Evolutionary conservation across 2,113 vertebrate species (phyloP).

Genomic region (Puntigrus tetrazona): DNA sequence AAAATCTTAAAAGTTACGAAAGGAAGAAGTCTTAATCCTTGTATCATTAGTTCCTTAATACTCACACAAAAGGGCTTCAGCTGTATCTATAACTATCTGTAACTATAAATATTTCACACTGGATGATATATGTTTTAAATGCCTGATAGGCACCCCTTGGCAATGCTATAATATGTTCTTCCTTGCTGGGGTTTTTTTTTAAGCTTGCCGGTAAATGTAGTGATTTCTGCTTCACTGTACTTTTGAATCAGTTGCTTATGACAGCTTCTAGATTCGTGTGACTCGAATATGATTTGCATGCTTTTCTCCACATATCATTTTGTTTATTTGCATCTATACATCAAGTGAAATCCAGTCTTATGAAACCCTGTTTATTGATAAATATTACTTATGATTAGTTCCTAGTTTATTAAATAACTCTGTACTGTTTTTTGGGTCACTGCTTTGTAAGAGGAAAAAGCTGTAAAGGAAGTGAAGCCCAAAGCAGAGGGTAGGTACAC

Average conservation of each 20-base stretch:
- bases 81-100: not conserved
- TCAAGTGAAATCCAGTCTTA: not conserved
- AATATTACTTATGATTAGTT: not conserved
- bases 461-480: constrained; percentile 36
- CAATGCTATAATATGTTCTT: not conserved
- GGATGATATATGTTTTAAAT: not conserved
- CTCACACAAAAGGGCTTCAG: not conserved
- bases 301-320: not conserved
- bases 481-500: constrained; percentile 38
- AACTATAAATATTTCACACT: constrained; percentile 25
- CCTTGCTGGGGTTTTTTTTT: not conserved
- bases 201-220: not conserved
- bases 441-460: constrained; percentile 50
- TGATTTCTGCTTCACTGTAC: not conserved
- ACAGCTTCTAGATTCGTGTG: not conserved
- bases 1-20: not conserved
- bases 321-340: not conserved
- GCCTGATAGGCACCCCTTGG: not conserved
- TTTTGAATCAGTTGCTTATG: not conserved
- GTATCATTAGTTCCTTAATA: not conserved
- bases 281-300: not conserved
- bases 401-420: not conserved
- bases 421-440: not conserved
- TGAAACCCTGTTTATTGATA: not conserved
- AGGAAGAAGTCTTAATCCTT: not conserved